Percentiles rank a stretch among this genome's conserved stretches.
These are phyloP conservation scores for Psilopogon haemacephalus DNA, from an alignment of 2,113 vertebrate genomes.

Conservation along the genomic window DNA sequence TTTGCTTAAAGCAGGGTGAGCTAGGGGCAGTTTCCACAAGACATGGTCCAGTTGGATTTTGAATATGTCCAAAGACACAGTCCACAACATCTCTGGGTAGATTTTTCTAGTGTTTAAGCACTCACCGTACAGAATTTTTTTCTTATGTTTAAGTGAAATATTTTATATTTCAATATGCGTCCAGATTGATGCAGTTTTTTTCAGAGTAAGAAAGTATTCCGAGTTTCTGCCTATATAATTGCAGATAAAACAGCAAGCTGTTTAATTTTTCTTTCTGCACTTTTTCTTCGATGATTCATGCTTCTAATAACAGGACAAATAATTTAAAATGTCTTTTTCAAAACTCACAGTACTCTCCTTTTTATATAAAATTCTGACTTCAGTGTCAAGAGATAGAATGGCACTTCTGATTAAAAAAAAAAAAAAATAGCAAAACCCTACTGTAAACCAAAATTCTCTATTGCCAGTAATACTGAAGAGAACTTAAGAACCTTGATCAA, in stretches of 20 bases:
- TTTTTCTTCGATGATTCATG: neutral
- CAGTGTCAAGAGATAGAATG: neutral
- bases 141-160: neutral
- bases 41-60: neutral
- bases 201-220: neutral
- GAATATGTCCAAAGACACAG: neutral
- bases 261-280: neutral
- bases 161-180: neutral
- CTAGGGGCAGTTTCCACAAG: neutral
- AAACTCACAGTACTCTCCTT: neutral
- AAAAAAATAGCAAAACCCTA: neutral
- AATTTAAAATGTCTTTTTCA: neutral
- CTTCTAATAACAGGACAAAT: neutral
- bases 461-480: neutral
- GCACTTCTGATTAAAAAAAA: neutral
- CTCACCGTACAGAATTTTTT: neutral
- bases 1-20: neutral
- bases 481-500: neutral
- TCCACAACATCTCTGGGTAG: neutral
- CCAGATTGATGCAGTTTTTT: neutral
- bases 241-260: neutral
- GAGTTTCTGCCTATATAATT: neutral
- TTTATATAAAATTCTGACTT: neutral
- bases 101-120: neutral
- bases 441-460: neutral